These are phyloP conservation scores for Latrodectus elegans DNA, from an alignment of 2,888 invertebrate species.

Conservation along the genomic window DNA sequence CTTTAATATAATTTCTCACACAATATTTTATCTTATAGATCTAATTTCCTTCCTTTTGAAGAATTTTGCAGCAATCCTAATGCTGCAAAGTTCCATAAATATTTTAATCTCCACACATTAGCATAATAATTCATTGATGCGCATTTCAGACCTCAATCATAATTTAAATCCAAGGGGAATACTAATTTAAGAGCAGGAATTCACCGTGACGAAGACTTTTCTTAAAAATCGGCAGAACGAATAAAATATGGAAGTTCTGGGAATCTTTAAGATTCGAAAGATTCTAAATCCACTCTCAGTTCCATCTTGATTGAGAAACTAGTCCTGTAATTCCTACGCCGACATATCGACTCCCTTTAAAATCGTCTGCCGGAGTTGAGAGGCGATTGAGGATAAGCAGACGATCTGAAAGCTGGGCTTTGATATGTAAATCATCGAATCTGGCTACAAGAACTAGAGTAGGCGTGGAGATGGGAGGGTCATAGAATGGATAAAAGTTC, in stretches of 20 bases:
- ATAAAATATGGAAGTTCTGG: not conserved
- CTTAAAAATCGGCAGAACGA: not conserved
- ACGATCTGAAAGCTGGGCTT: slow-evolving; percentile 25
- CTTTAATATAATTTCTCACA: not conserved
- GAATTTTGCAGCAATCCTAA: no score
- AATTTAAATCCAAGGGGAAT: not conserved
- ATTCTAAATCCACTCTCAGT: slow-evolving; percentile 6
- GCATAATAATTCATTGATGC: slow-evolving; percentile 32
- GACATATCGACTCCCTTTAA: not conserved
- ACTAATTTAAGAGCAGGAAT: not conserved
- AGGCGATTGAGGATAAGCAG: slow-evolving; percentile 11
- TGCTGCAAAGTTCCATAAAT: no score
- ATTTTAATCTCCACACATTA: not conserved
- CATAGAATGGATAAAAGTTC: slow-evolving; percentile 9
- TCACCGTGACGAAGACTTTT: not conserved
- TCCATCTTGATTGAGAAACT: not conserved
- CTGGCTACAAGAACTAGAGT: slow-evolving; percentile 9
- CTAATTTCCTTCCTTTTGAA: no score
- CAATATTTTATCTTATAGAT: no score
- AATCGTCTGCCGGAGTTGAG: slow-evolving; percentile 16
- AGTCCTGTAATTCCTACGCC: not conserved
- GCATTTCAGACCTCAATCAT: slow-evolving; percentile 15
- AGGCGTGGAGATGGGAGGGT: not conserved
- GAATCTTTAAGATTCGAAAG: not conserved
- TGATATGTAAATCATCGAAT: slow-evolving; percentile 54